Evolutionary conservation across 2,888 invertebrate genomes (phyloP), one percentile per base, ranked within the genome.

Genomic region (Pseudanteris insignis): DNA sequence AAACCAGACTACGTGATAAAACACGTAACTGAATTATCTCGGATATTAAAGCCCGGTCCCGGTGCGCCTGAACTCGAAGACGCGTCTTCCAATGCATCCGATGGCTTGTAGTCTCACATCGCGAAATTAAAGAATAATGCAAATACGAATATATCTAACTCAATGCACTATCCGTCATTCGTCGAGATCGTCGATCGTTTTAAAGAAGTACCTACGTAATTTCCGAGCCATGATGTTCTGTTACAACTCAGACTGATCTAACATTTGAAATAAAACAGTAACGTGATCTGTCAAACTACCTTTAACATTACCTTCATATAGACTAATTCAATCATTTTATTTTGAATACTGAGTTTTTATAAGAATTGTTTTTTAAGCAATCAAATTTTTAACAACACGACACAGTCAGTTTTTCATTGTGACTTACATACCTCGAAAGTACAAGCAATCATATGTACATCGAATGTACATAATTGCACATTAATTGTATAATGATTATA

Each of bases 1-100:
- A 76, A 84, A 59, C 89, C 90, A 0, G 86, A 89, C 77, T 87
- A 85, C 74, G 86, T 86, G 3, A 85, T 90, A 60, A 83, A 85
- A 66, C 84, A 85, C 63, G 85, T 89, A 38, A 86, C 85, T 7
- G 86, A 89, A 69, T 78, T 89, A 50, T 83, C 84, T 24, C 83
- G 82, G 64, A 82, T 89, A 40, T 81, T 89, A 67, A 75, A 77
- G 25, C 71, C 70, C 26, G 71, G 73, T 25, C 75, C 79, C 9
- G 73, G 73, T n/a, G 74, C 72, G 9, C 86, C 86, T 12, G 84
- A 84, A 68, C 77, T 81, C 30, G 76, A 80, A 72, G 73, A 81
- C 70, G 73, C 75, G 34, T 79, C 76, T 12, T 79, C 79, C 33
- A 80, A 78, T 57, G 76, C 75, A 5, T 79, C 78, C 1, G 84